These are phyloP conservation scores for Drosophila mimetica DNA, from an alignment of 2,888 invertebrate species.

Conservation along the genomic window DNA sequence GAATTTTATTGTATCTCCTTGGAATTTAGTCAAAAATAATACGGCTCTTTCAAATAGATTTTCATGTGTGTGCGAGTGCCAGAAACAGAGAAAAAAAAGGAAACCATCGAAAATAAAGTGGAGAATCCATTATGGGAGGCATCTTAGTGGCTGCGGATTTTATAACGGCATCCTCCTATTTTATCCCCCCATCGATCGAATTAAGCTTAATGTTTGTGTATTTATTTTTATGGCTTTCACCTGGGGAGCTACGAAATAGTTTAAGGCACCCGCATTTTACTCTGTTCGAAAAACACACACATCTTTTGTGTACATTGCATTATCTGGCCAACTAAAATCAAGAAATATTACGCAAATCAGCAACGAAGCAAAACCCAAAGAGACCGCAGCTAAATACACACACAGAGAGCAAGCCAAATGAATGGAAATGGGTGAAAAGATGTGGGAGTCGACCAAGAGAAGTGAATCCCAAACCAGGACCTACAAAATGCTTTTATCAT, in stretches of 20 bases:
- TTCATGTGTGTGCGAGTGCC: conserved; percentile 35
- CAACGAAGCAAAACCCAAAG: conserved; percentile 19
- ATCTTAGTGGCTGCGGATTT: conserved; percentile 33
- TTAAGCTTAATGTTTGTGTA: conserved; percentile 5
- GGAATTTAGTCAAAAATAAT: conserved; percentile 60
- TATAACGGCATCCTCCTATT: neutral
- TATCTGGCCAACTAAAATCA: conserved; percentile 31
- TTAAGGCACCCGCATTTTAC: neutral
- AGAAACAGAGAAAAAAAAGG: conserved; percentile 8
- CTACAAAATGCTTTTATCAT: conserved; percentile 74
- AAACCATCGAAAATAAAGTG: neutral
- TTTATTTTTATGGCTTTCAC: conserved; percentile 28
- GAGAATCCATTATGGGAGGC: conserved; percentile 28
- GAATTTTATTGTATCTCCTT: conserved; percentile 74
- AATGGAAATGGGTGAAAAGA: conserved; percentile 48
- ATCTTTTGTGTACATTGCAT: conserved; percentile 1
- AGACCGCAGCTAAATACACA: conserved; percentile 40
- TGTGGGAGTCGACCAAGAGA: conserved; percentile 7
- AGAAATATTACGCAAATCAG: conserved; percentile 53
- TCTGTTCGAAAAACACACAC: neutral
- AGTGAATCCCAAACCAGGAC: conserved; percentile 46
- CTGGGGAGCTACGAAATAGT: conserved; percentile 4
- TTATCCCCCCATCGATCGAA: conserved; percentile 4
- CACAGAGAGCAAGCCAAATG: conserved; percentile 33
- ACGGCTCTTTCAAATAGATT: conserved; percentile 47